Evolutionary conservation across 2,113 vertebrate species (phyloP), one percentile per base, ranked within the genome.

Genomic region (Numenius arquata): DNA sequence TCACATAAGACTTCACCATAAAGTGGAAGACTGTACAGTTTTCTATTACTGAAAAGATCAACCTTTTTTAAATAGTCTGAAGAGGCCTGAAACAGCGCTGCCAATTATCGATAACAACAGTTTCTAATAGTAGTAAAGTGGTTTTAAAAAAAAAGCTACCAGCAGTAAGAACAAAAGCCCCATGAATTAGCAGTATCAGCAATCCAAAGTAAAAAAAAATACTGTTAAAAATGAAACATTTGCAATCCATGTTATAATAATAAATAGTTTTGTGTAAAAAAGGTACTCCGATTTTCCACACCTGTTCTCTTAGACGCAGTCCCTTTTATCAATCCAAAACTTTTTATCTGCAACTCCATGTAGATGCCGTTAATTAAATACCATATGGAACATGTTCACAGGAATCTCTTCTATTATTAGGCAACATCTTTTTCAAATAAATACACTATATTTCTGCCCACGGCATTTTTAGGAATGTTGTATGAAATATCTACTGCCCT

Each of bases 391-490:
- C 27, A 72, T 16, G 15, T 68, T 90, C 91, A 38, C 63, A 70
- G 68, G 36, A 92, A 84, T 25, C 40, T 21, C 40, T 38, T 82
- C 75, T 70, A 78, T 68, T 83, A 78, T 67, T 77, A 92, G 71
- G 92, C 70, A 74, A 61, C 92, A 90, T 34, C 38, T 82, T 72
- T 91, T 88, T 84, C 78, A 96, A 87, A 93, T 53, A 55, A 95
- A 43, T 30, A 59, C 8, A 32, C 47, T 66, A 14, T 68, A 59
- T 56, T 78, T 91, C 84, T 71, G 43, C 36, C 41, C 17, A 20
- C 22, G 87, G 61, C 32, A 59, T 61, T 74, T 94, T 87, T 74
- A 92, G 56, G 56, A 77, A 40, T 11, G 15, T 62, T 72, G 36
- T 53, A 75, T 81, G 53, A 95, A 76, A 19, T 58, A 86, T 18